Evolutionary conservation across 2,888 invertebrate genomes (phyloP).

Genomic region (Drosophila neutralis): DNA sequence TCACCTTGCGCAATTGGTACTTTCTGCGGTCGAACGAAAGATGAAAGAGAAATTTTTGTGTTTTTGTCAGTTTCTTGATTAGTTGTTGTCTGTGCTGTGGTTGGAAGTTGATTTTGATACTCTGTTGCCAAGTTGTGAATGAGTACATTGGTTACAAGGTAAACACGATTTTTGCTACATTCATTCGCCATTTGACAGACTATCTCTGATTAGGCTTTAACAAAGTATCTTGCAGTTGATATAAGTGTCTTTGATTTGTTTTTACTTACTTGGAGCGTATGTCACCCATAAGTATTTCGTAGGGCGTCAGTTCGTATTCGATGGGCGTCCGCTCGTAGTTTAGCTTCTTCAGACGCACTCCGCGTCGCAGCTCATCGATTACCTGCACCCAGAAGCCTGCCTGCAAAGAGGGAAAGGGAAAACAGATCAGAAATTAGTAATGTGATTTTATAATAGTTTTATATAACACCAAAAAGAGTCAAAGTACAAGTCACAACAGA

Average conservation of each 20-base stretch:
- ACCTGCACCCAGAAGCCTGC: slow-evolving; percentile 98
- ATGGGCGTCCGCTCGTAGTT: slow-evolving; percentile 90
- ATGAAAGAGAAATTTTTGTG: slow-evolving; percentile 47
- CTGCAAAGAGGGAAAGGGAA: slow-evolving; percentile 84
- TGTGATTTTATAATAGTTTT: background rate
- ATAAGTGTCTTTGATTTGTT: slow-evolving; percentile 8
- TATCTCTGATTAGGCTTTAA: background rate
- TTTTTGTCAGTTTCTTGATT: slow-evolving; percentile 34
- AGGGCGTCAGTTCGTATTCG: slow-evolving; percentile 97
- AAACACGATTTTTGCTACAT: background rate
- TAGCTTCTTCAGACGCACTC: slow-evolving; percentile 96
- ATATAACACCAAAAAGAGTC: background rate
- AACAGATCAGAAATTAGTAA: background rate
- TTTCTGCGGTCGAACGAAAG: slow-evolving; percentile 83
- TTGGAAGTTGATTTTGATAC: slow-evolving; percentile 16
- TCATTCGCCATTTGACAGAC: background rate
- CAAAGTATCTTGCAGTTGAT: background rate
- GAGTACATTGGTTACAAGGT: background rate
- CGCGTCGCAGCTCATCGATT: slow-evolving; percentile 95
- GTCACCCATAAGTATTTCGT: slow-evolving; percentile 98
- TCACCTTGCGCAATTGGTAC: slow-evolving; percentile 94
- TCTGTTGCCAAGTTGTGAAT: background rate
- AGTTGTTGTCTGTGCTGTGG: slow-evolving; percentile 7
- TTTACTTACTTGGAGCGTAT: slow-evolving; percentile 90
- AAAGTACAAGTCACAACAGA: background rate